These are phyloP conservation scores for Sus cebifrons DNA, from an alignment of 2,797 vertebrate species.

Conservation along the genomic window DNA sequence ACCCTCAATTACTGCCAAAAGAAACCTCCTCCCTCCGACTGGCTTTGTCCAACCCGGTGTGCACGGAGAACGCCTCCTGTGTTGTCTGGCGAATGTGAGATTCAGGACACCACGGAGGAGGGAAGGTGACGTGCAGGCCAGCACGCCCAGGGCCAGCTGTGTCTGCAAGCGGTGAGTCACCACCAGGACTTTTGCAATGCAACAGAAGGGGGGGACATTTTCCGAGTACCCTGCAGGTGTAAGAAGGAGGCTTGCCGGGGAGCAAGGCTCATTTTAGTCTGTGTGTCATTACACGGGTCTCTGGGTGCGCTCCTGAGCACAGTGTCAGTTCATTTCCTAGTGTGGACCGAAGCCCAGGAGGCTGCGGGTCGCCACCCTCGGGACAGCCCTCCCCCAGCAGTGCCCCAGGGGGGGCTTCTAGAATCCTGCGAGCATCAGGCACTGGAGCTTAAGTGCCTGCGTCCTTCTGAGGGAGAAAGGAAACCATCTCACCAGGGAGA, in stretches of 20 bases:
- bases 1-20: background rate
- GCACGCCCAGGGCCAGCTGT: no score
- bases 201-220: background rate
- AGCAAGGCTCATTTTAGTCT: background rate
- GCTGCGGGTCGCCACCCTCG: background rate
- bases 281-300: background rate
- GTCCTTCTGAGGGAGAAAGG: background rate
- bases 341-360: background rate
- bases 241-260: background rate
- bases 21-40: background rate
- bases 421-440: accelerated
- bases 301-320: background rate
- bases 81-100: accelerated
- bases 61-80: background rate
- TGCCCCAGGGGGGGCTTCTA: background rate
- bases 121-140: background rate
- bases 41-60: background rate
- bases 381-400: background rate
- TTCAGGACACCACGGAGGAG: accelerated
- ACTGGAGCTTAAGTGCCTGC: background rate
- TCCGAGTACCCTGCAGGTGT: background rate
- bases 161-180: background rate
- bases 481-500: background rate
- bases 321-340: background rate
- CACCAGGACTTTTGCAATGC: background rate